These are phyloP conservation scores for Cinara cedri DNA, from an alignment of 2,888 invertebrate genomes.

Conservation along the genomic window DNA sequence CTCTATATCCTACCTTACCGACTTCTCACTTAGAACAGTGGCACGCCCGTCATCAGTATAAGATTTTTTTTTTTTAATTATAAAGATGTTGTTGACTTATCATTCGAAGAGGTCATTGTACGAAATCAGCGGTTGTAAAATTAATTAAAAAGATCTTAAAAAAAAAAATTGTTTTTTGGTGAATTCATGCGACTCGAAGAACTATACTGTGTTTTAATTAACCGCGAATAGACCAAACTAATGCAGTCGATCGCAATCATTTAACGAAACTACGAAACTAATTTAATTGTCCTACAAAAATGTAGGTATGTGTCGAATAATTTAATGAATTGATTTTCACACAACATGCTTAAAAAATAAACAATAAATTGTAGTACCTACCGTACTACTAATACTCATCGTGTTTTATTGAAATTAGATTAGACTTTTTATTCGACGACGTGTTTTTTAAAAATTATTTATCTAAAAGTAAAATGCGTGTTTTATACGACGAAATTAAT, in stretches of 20 bases:
- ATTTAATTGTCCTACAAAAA: background rate
- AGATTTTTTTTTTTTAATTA: no score
- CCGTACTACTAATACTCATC: no score
- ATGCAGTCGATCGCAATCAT: background rate
- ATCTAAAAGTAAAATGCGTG: no score
- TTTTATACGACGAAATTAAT: no score
- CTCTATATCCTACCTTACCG: no score
- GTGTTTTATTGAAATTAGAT: no score
- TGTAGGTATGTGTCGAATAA: background rate
- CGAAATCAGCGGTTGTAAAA: background rate
- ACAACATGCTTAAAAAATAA: background rate
- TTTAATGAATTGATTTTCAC: no score
- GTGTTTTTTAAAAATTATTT: no score
- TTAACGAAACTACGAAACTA: background rate
- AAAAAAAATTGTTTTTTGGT: conserved; percentile 6
- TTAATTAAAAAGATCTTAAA: conserved; percentile 1
- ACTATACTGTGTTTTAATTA: background rate
- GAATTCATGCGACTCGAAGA: background rate
- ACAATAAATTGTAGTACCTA: no score
- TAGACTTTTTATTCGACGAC: no score
- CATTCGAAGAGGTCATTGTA: conserved; percentile 19
- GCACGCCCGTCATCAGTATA: no score
- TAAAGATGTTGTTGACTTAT: background rate
- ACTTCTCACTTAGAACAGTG: no score
- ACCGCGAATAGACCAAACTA: background rate